Evolutionary conservation across 1,140 invertebrate species (phyloP), one percentile per base, ranked within the genome.

Genomic region (Asbolus verrucosus): DNA sequence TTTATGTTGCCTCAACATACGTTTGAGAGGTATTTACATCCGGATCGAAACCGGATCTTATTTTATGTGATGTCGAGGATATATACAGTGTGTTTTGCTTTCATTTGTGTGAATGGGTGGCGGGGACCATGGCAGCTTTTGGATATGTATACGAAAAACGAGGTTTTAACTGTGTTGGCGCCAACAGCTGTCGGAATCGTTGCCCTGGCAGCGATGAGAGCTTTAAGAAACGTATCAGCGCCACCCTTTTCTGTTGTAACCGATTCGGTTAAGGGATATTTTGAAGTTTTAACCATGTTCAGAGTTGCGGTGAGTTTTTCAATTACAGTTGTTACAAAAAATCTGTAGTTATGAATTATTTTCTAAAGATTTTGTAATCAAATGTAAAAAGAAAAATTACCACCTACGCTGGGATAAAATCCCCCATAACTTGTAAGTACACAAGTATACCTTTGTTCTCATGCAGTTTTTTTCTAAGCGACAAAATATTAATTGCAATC

Each of bases 31-130:
- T 71, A 83, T 9, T 82, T 92, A 2, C 84, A 89, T 78, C 90
- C 91, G 1, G 88, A 92, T 66, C 85, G 85, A 18, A 87, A 88
- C 38, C 80, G 90, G 13, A 79, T 92, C 9, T 83, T 87, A 21
- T 94, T 89, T 77, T 92, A 92, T 72, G 75, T 89, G 16, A 81
- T 86, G 6, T 94, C 92, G 11, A 84, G 93, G 8, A 41, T 90
- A 8, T 94, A 94, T 76, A 94, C 93, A 1, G 85, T 85, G 54
- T 78, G 90, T 41, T 93, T 90, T 73, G 91, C 88, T 0, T 87
- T 93, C 65, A 88, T 88, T 27, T 94, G 92, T 77, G 92, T 94
- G 4, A 94, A 92, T 76, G 90, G 91, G 16, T 95, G 92, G 92
- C 85, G 92, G 0, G 93, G 93, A 0, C 87, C 90, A 5, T 95